These are phyloP conservation scores for Xanthia icteritia DNA, from an alignment of 2,888 invertebrate genomes.

Conservation along the genomic window DNA sequence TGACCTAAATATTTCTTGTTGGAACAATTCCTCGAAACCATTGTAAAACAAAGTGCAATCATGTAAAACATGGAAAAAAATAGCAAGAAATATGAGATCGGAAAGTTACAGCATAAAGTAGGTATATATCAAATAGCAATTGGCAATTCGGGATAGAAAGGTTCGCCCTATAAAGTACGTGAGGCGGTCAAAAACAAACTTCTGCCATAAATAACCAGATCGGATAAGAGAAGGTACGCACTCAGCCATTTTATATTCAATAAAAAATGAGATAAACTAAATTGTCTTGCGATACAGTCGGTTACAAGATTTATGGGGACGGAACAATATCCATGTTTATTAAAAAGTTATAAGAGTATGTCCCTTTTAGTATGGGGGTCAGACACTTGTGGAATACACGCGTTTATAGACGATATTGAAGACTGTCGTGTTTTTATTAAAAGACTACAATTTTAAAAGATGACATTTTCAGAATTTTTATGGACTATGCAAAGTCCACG, in stretches of 20 bases:
- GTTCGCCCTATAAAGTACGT: conserved; percentile 90
- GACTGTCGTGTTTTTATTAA: conserved; percentile 22
- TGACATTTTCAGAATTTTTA: neutral
- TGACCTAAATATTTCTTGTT: conserved; percentile 24
- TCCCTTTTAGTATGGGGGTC: conserved; percentile 60
- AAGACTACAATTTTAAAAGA: neutral
- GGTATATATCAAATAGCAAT: conserved; percentile 89
- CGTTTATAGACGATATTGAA: conserved; percentile 29
- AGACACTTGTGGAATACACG: conserved; percentile 63
- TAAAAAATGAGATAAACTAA: conserved; percentile 88
- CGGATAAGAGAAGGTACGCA: conserved; percentile 88
- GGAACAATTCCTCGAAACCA: conserved; percentile 33
- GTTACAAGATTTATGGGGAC: conserved; percentile 79
- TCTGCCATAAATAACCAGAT: conserved; percentile 89
- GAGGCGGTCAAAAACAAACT: conserved; percentile 90
- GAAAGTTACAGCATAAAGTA: conserved; percentile 86
- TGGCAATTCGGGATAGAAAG: conserved; percentile 89
- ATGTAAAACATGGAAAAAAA: conserved; percentile 74
- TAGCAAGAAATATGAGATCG: conserved; percentile 83
- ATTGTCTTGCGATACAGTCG: conserved; percentile 84
- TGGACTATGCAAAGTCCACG: neutral
- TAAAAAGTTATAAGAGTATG: conserved; percentile 66
- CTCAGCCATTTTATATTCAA: conserved; percentile 89
- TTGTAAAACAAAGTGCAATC: conserved; percentile 71
- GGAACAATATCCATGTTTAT: conserved; percentile 70